Percentiles rank a stretch among this genome's conserved stretches.
These are phyloP conservation scores for Palloptera scutellata DNA, from an alignment of 2,888 invertebrate species.

Conservation along the genomic window DNA sequence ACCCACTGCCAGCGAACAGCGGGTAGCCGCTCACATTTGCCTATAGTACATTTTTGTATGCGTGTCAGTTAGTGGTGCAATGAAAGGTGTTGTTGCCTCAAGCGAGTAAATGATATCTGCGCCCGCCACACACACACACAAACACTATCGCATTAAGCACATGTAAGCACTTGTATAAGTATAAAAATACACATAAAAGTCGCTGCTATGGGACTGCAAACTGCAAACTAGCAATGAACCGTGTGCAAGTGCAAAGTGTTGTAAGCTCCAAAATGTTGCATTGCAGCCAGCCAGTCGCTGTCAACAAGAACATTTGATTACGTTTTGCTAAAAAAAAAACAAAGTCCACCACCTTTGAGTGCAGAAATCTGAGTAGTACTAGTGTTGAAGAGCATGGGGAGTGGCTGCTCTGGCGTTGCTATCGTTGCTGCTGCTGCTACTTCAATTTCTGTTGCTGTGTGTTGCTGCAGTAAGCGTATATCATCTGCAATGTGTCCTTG, in stretches of 20 bases:
- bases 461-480: slow-evolving; percentile 22
- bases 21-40: background rate
- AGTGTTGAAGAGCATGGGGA: slow-evolving; percentile 3
- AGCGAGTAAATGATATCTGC: too few species aligned
- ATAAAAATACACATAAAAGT: slow-evolving; percentile 13
- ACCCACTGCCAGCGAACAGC: slow-evolving; percentile 1
- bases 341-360: background rate
- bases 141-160: background rate
- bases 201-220: too few species aligned
- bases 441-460: slow-evolving; percentile 19
- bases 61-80: background rate
- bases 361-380: background rate
- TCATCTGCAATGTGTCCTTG: slow-evolving; percentile 43
- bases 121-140: background rate
- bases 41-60: background rate
- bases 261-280: background rate
- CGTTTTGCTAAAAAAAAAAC: slow-evolving; percentile 6
- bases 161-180: background rate
- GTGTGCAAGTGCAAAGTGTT: background rate
- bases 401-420: background rate
- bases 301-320: slow-evolving; percentile 1
- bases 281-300: background rate
- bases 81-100: too few species aligned
- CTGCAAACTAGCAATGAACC: slow-evolving; percentile 24
- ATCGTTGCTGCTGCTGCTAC: background rate